A percentile compares a stretch with the other conserved stretches of the same genome.
Conservation (phyloP, 2,797 vertebrate species). For the Amniataba percoides region DNA sequence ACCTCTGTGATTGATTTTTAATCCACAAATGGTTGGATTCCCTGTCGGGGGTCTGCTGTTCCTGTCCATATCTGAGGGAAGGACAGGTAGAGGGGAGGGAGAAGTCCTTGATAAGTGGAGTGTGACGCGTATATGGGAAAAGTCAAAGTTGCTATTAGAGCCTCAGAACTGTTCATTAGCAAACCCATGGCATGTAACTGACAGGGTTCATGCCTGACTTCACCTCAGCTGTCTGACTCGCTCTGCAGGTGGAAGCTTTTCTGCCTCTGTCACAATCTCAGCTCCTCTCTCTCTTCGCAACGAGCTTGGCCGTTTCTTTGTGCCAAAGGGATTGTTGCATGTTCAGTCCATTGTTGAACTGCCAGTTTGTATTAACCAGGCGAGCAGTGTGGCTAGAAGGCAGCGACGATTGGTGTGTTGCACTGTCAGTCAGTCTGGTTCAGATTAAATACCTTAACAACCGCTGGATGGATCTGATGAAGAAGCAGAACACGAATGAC, state of each 20-base stretch:
- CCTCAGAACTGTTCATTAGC: slow-evolving; percentile 42
- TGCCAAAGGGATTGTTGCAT: neutral
- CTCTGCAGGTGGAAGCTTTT: slow-evolving; percentile 5
- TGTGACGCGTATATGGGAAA: slow-evolving; percentile 21
- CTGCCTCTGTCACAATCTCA: slow-evolving; percentile 22
- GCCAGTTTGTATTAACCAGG: neutral
- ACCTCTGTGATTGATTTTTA: slow-evolving; percentile 11
- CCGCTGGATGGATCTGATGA: neutral
- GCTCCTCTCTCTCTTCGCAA: neutral
- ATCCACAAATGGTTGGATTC: slow-evolving; percentile 3
- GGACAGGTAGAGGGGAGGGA: neutral
- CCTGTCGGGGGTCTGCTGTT: neutral
- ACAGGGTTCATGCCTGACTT: slow-evolving; percentile 36
- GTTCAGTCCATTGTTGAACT: neutral
- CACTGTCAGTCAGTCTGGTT: neutral
- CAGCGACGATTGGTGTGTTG: neutral
- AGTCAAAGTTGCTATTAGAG: slow-evolving; percentile 40
- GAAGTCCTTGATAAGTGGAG: slow-evolving; percentile 35
- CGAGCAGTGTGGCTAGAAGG: neutral
- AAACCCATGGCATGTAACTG: slow-evolving; percentile 27
- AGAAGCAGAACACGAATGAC: neutral
- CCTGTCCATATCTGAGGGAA: slow-evolving; percentile 1
- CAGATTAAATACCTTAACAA: neutral
- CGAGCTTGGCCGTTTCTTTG: neutral
- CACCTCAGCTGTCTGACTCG: neutral